Evolutionary conservation across 2,888 invertebrate genomes (phyloP), one percentile per base, ranked within the genome.

Genomic region (Leuctra nigra): DNA sequence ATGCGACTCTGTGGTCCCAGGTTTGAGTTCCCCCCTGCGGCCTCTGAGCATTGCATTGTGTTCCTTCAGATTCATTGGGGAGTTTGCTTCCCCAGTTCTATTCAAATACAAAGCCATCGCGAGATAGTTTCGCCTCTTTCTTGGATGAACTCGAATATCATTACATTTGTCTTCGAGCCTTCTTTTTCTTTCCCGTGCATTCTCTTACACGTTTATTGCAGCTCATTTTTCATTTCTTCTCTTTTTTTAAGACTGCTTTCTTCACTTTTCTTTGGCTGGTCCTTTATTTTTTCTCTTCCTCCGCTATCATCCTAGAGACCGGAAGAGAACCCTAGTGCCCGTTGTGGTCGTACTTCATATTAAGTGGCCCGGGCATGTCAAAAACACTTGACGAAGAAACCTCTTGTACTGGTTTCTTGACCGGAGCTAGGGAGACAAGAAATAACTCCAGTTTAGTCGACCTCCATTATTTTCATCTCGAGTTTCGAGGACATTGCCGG

Each of bases 81-180:
- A 47, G 16, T 47, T 47, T 24, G 25, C 47, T 35, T 33, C 33
- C 33, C 50, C 20, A 20, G 50, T 50, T 50, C 33, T 20, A 50
- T 35, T 50, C 36, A 35, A 50, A 50, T 50, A 35, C 23, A 44
- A 44, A 44, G 23, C 20, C 20, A 44, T 23, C 22, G n/a, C 23
- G 22, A 20, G 23, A 44, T 50, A 50, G 35, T 50, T 50, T 29
- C 29, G 16, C 46, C 33, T 29, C 33, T 48, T 48, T 18, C 33
- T n/a, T 24, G 23, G 47, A 47, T 25, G 25, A 23, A 29, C 35
- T 33, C 50, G 35, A 50, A 50, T 50, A 50, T 50, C 36, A 50
- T 50, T 50, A 50, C 50, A 50, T 50, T 50, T 50, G 50, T 50
- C 50, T 33, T 50, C 35, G 18, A 20, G 18, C 20, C 33, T 33